Percentiles rank a stretch among this genome's conserved stretches.
phyloP scores from a whole-genome alignment of 23 tunicate species.

The Oikopleura dioica region DNA sequence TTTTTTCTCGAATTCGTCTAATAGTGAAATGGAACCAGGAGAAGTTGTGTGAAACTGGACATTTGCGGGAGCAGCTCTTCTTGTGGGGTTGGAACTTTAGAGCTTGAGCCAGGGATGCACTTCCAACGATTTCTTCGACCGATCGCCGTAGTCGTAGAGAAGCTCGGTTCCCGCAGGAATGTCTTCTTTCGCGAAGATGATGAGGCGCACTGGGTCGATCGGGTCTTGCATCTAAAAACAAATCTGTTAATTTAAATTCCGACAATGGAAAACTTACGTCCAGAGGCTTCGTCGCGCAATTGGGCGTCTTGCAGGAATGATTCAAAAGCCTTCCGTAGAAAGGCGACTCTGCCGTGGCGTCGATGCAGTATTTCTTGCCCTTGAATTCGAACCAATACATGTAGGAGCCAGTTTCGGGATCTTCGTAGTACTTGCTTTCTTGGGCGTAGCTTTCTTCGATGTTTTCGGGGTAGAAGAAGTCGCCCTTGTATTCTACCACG shows the following conservation, averaged over 20 bases:
- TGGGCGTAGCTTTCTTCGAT: slow-evolving; percentile 41
- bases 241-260: background rate
- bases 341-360: slow-evolving; percentile 57
- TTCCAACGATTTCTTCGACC: slow-evolving; percentile 30
- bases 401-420: slow-evolving; percentile 42
- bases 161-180: slow-evolving; percentile 37
- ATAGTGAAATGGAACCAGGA: too few species aligned
- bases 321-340: slow-evolving; percentile 43
- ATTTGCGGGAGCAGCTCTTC: too few species aligned
- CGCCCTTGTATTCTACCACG: slow-evolving; percentile 81
- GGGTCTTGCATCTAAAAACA: background rate
- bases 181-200: slow-evolving; percentile 49
- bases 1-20: too few species aligned
- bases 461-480: slow-evolving; percentile 18
- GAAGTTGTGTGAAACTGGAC: too few species aligned
- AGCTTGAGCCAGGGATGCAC: slow-evolving; percentile 75
- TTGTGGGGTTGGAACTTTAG: slow-evolving; percentile 11
- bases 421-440: slow-evolving; percentile 29
- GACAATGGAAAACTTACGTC: background rate
- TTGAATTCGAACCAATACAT: slow-evolving; percentile 49
- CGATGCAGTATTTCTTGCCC: slow-evolving; percentile 61
- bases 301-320: slow-evolving; percentile 46
- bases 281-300: slow-evolving; percentile 38
- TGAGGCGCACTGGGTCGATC: slow-evolving; percentile 9
- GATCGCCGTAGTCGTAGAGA: slow-evolving; percentile 71